Conservation (phyloP, 2,113 vertebrate genomes). For the Actinemys pallida region DNA sequence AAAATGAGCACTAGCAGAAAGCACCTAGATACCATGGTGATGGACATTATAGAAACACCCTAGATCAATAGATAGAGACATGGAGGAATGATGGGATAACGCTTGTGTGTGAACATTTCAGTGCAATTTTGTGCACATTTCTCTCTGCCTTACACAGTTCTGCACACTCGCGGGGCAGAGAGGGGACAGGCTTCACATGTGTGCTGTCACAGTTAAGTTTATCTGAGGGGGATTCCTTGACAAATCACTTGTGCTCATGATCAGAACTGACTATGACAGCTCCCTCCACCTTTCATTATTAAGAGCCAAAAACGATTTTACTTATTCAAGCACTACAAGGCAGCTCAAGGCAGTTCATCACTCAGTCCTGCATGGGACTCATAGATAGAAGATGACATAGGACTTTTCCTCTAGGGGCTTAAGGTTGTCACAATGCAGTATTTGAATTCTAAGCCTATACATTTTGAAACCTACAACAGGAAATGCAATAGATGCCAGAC, state of each 20-base stretch:
- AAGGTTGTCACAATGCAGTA: neutral
- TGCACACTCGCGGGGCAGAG: neutral
- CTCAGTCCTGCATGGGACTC: neutral
- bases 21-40: accelerated
- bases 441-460: neutral
- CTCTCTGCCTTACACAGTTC: accelerated
- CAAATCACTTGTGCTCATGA: neutral
- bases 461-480: neutral
- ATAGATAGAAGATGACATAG: accelerated
- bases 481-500: accelerated
- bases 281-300: neutral
- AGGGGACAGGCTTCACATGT: neutral
- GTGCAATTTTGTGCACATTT: accelerated
- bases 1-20: neutral
- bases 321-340: accelerated
- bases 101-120: neutral
- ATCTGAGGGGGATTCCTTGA: accelerated
- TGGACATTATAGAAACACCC: accelerated
- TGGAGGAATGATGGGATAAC: neutral
- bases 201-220: neutral
- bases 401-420: neutral
- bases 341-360: neutral
- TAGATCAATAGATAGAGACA: neutral
- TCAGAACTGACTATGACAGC: neutral
- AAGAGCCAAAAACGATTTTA: neutral